Conservation (phyloP, 2,113 vertebrate genomes). For the Agapornis roseicollis region DNA sequence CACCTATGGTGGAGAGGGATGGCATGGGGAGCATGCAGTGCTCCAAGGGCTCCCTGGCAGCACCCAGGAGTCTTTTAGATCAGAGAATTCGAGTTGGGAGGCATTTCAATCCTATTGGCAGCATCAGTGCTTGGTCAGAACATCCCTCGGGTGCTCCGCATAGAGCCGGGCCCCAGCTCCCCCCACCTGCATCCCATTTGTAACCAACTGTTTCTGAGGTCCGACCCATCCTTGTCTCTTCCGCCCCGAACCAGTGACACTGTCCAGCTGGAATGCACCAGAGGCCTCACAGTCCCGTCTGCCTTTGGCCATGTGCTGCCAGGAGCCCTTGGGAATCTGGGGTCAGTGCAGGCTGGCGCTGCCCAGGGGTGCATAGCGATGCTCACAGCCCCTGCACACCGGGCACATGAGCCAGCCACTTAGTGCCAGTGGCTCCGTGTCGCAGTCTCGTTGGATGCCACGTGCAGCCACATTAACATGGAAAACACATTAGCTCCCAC, state of each 20-base stretch:
- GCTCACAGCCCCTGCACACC: fast-evolving
- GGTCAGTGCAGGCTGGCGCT: neutral
- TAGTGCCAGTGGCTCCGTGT: neutral
- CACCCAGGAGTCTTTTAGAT: neutral
- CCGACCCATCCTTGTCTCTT: neutral
- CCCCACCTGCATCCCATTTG: neutral
- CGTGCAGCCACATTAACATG: neutral
- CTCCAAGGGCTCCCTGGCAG: neutral
- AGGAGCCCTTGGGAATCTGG: neutral
- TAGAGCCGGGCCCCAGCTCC: neutral
- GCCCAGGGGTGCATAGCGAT: fast-evolving
- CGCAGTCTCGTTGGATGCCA: neutral
- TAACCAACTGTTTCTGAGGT: neutral
- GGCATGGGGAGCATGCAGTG: neutral
- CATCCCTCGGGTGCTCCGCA: neutral
- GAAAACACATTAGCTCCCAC: constrained; percentile 52
- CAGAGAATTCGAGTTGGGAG: neutral
- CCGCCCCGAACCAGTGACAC: neutral
- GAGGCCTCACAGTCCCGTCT: neutral
- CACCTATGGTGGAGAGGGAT: neutral
- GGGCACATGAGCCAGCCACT: neutral
- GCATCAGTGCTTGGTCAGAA: neutral
- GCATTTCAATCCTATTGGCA: neutral
- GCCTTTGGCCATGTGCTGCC: neutral
- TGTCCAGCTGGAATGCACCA: neutral